Evolutionary conservation across 1,140 invertebrate species (phyloP).

Genomic region (Zaprionus ornatus): DNA sequence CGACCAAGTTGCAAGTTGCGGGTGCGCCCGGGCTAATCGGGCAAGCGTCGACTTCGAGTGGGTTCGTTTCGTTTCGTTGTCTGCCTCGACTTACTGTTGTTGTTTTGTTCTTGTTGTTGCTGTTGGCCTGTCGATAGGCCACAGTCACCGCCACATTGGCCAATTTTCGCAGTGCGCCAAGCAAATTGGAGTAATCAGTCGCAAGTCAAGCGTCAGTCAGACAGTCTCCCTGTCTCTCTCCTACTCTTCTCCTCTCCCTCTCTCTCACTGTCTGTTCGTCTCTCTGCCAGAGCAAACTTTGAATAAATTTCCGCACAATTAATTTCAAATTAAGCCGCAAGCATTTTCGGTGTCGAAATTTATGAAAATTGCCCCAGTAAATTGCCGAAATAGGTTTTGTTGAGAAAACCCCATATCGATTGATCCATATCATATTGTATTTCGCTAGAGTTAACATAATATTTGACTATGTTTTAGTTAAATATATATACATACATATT

Average conservation of each 20-base stretch:
- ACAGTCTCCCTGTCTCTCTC: slow-evolving; percentile 34
- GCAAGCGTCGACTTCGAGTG: slow-evolving; percentile 6
- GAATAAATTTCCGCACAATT: slow-evolving; percentile 67
- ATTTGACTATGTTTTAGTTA: neutral
- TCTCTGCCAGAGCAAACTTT: slow-evolving; percentile 35
- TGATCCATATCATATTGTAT: neutral
- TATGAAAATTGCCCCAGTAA: slow-evolving; percentile 58
- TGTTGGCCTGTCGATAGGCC: slow-evolving; percentile 31
- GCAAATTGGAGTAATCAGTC: slow-evolving; percentile 72
- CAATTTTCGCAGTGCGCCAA: slow-evolving; percentile 32
- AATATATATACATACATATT: too few relatives aligned
- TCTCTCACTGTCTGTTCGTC: slow-evolving; percentile 46
- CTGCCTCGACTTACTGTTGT: slow-evolving; percentile 31
- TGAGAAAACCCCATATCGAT: neutral
- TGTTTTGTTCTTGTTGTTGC: neutral
- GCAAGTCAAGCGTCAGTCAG: slow-evolving; percentile 30
- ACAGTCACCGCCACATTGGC: slow-evolving; percentile 29
- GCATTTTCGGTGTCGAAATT: slow-evolving; percentile 56
- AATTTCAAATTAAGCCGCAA: slow-evolving; percentile 72
- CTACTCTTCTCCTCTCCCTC: slow-evolving; percentile 22
- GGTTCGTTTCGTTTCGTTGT: slow-evolving; percentile 36
- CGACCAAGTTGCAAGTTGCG: slow-evolving; percentile 3
- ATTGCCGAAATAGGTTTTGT: slow-evolving; percentile 34
- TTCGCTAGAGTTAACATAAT: neutral
- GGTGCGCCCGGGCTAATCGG: slow-evolving; percentile 9